A percentile compares a stretch with the other conserved stretches of the same genome.
Evolutionary conservation across 2,888 invertebrate genomes (phyloP).

Genomic region (Nomada fucata): DNA sequence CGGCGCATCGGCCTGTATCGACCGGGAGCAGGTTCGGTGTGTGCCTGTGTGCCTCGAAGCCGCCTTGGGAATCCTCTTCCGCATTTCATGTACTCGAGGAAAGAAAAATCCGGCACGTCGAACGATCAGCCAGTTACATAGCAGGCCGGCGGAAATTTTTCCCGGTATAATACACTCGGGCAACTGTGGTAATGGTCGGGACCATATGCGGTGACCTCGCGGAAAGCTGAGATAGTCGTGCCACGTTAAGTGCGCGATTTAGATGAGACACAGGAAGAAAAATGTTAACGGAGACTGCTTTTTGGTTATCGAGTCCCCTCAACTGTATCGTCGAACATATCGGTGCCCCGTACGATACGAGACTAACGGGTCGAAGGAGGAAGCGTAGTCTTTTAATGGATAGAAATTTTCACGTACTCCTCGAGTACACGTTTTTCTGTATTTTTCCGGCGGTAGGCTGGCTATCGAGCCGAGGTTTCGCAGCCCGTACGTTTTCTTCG

Average conservation of each 20-base stretch:
- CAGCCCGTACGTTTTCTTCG: conserved; percentile 51
- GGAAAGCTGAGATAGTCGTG: conserved; percentile 37
- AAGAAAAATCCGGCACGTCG: conserved; percentile 61
- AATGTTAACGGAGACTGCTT: conserved; percentile 41
- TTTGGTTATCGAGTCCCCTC: conserved; percentile 24
- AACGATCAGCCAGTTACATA: conserved; percentile 63
- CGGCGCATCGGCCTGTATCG: not conserved
- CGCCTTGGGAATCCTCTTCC: conserved; percentile 74
- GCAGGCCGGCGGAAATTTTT: conserved; percentile 33
- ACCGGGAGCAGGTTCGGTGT: not conserved
- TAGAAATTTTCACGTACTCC: conserved; percentile 12
- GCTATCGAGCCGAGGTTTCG: conserved; percentile 23
- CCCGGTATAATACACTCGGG: conserved; percentile 27
- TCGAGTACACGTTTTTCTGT: conserved; percentile 1
- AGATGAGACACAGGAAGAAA: conserved; percentile 1
- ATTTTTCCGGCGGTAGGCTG: conserved; percentile 1
- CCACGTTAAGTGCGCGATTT: conserved; percentile 43
- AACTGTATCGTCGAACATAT: not conserved
- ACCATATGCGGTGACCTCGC: conserved; percentile 41
- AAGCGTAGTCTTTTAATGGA: not conserved
- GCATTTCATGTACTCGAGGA: conserved; percentile 72
- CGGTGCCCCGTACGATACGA: too few species aligned
- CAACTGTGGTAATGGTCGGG: conserved; percentile 38
- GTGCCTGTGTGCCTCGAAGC: not conserved
- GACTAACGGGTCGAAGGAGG: not conserved